A percentile compares a stretch with the other conserved stretches of the same genome.
phyloP scores from a whole-genome alignment of 2,888 invertebrate species.

The Stramonita haemastoma region DNA sequence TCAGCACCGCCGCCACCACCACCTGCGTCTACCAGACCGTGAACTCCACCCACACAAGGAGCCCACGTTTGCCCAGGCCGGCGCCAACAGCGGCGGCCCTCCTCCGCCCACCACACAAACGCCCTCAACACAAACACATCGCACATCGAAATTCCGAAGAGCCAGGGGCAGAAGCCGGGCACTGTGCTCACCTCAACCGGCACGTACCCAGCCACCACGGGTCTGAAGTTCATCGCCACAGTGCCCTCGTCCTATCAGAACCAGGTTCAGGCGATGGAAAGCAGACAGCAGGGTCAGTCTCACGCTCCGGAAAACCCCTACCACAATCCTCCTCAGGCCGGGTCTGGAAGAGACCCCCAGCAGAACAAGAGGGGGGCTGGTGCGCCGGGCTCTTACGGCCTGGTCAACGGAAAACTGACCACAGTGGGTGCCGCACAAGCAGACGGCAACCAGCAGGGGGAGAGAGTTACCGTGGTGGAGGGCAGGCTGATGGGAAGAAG shows the following conservation, averaged over 20 bases:
- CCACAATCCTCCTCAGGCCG: not conserved
- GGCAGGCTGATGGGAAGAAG: conserved; percentile 44
- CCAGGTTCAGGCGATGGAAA: not conserved
- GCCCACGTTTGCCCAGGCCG: conserved; percentile 29
- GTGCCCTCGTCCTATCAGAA: not conserved
- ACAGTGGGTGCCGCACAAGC: conserved; percentile 34
- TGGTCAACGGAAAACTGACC: conserved; percentile 46
- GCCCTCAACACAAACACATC: not conserved
- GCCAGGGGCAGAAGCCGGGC: conserved; percentile 17
- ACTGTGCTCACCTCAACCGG: not conserved
- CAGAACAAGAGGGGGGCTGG: conserved; percentile 36
- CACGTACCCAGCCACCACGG: conserved; percentile 4
- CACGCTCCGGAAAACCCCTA: not conserved
- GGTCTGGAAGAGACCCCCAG: not conserved
- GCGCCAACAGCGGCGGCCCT: not conserved
- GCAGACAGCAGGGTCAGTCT: not conserved
- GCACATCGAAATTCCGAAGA: conserved; percentile 14
- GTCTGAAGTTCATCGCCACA: conserved; percentile 2
- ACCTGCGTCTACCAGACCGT: conserved; percentile 24
- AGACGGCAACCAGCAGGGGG: not conserved
- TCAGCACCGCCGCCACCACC: conserved; percentile 30
- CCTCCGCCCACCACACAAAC: not conserved
- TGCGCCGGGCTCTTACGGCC: conserved; percentile 45
- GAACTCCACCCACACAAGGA: not conserved
- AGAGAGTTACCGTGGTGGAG: conserved; percentile 44